Evolutionary conservation across 1,140 invertebrate genomes (phyloP).

Genomic region (Drosophila jambulina): DNA sequence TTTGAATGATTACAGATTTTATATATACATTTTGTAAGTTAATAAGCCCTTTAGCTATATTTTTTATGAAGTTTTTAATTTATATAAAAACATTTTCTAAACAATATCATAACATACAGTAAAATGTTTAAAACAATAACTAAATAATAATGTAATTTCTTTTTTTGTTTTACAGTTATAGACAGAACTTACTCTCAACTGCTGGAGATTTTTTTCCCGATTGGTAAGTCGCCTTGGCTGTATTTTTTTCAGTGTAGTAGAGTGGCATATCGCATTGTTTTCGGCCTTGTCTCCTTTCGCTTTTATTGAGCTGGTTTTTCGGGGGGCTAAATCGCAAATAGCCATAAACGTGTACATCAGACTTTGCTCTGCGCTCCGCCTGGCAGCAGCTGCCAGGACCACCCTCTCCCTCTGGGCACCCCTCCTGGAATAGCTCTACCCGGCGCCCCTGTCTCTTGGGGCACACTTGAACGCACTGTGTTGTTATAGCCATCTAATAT

Average conservation of each 20-base stretch:
- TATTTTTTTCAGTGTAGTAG: slow-evolving; percentile 9
- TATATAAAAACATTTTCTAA: too few species aligned
- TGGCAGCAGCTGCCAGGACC: slow-evolving; percentile 49
- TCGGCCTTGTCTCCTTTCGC: slow-evolving; percentile 33
- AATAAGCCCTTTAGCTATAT: too few species aligned
- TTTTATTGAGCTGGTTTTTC: slow-evolving; percentile 38
- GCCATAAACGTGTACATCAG: slow-evolving; percentile 67
- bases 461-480: slow-evolving; percentile 65
- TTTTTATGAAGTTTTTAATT: too few species aligned
- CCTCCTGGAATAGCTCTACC: slow-evolving; percentile 2
- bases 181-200: neutral
- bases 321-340: slow-evolving; percentile 56
- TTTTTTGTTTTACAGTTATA: neutral
- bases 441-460: neutral
- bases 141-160: neutral
- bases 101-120: too few species aligned
- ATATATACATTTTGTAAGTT: too few species aligned
- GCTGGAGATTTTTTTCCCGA: too few species aligned
- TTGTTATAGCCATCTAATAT: slow-evolving; percentile 77
- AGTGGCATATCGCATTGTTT: slow-evolving; percentile 29
- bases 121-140: neutral
- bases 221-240: neutral
- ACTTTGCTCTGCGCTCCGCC: slow-evolving; percentile 34
- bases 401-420: neutral
- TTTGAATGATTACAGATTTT: too few species aligned